phyloP scores from a whole-genome alignment of 2,113 vertebrate genomes.

The Hypanus sabinus region DNA sequence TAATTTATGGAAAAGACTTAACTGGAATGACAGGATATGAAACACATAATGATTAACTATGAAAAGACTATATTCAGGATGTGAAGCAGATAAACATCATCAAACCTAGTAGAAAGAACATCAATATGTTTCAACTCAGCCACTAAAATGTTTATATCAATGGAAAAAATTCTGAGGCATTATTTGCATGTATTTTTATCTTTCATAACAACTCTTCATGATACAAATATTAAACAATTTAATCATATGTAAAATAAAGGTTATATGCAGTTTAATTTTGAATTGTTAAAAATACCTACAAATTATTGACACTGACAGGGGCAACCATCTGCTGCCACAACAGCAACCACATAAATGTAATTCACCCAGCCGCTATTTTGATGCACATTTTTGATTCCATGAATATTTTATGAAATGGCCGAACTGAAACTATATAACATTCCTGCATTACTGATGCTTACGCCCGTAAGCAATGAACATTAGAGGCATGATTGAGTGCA shows the following conservation, averaged over 20 bases:
- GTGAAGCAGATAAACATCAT: slow-evolving; percentile 20
- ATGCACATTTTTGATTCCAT: slow-evolving; percentile 88
- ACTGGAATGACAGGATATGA: neutral
- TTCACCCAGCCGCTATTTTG: slow-evolving; percentile 88
- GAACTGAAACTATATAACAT: slow-evolving; percentile 96
- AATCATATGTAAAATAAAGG: slow-evolving; percentile 13
- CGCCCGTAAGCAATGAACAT: slow-evolving; percentile 93
- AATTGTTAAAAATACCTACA: slow-evolving; percentile 35
- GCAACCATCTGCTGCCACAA: slow-evolving; percentile 76
- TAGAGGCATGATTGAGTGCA: slow-evolving; percentile 91
- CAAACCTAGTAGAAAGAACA: slow-evolving; percentile 1
- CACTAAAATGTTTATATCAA: slow-evolving; percentile 4
- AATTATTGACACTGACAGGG: slow-evolving; percentile 42
- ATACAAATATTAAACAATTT: neutral
- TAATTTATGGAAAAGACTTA: neutral
- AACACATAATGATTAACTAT: neutral
- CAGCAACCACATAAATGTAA: slow-evolving; percentile 84
- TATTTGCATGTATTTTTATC: neutral
- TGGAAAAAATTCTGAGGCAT: neutral
- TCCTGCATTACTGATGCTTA: slow-evolving; percentile 88
- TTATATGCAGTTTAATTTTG: slow-evolving; percentile 31
- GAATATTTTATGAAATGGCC: slow-evolving; percentile 96
- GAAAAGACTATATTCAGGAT: neutral
- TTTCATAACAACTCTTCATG: slow-evolving; percentile 17
- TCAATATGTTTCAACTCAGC: neutral